Evolutionary conservation across 2,113 vertebrate species (phyloP), one percentile per base, ranked within the genome.

Genomic region (Ctenomys sociabilis): DNA sequence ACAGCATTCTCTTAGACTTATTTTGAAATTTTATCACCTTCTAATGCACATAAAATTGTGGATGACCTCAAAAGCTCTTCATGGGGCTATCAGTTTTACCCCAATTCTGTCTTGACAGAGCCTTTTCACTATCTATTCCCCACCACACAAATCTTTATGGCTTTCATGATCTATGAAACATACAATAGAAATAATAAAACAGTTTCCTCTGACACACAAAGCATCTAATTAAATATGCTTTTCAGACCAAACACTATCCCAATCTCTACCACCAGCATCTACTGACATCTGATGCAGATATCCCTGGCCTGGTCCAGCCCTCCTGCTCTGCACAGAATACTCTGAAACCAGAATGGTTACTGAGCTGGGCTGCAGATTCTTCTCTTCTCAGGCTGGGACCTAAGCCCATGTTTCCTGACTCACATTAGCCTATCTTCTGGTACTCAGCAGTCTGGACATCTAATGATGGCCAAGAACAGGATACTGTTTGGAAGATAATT

Each of bases 301-400:
- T 37, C 49, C 0, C 57, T 9, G 30, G 35, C 30, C 45, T 75
- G 5, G 21, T 11, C n/a, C 5, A 9, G 80, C 6, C 13, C 12
- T 61, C 64, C 73, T 43, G 2, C 0, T 0, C 43, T 17, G 3
- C 1, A 63, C 2, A 19, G 77, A n/a, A 11, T 8, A 17, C 10
- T 24, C 12, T 3, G 12, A 45, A 30, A 16, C 3, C 37, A 28
- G 17, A 54, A 77, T 28, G 2, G 17, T 16, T 1, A 9, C 40
- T 30, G 14, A 61, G 2, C 12, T 43, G 35, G 21, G 13, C 73
- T 45, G 14, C 61, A 40, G 35, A 12, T 52, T 16, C 77, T 90
- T 52, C 19, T 40, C 81, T 43, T 24, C 52, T 12, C 24, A 2
- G 21, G 0, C 59, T 83, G 61, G 35, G 13, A 49, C 7, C 26